Percentiles rank a stretch among this genome's conserved stretches.
Conservation (phyloP, 2,888 invertebrate species). For the Formica aserva region DNA sequence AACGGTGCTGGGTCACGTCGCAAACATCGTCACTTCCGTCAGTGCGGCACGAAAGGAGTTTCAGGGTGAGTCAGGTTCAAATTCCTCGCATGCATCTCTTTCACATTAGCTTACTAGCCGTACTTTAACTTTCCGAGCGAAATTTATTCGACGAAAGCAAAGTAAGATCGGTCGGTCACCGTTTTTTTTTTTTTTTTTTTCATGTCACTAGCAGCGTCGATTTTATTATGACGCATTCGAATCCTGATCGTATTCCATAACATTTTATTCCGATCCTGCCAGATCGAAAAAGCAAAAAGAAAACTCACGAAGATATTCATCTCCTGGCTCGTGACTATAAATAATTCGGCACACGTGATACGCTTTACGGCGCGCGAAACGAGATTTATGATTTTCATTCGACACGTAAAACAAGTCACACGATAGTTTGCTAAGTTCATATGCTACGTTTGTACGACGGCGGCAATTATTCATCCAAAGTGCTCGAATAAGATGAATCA, state of each 20-base stretch:
- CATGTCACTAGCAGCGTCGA: background rate
- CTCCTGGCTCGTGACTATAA: constrained; percentile 34
- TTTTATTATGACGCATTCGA: constrained; percentile 25
- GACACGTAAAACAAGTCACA: background rate
- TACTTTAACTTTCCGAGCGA: constrained; percentile 20
- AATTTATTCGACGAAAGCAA: constrained; percentile 30
- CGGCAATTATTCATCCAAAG: constrained; percentile 19
- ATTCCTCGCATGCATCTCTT: constrained; percentile 33
- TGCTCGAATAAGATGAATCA: constrained; percentile 15
- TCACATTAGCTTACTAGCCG: constrained; percentile 1
- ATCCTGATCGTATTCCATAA: constrained; percentile 10
- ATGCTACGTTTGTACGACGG: background rate
- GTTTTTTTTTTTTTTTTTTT: background rate
- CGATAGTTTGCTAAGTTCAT: constrained; percentile 27
- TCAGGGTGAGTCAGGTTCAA: constrained; percentile 91
- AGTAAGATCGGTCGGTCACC: constrained; percentile 11
- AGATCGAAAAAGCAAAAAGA: constrained; percentile 3
- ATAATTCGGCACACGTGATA: constrained; percentile 38
- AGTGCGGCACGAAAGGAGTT: constrained; percentile 99
- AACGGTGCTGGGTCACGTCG: constrained; percentile 98
- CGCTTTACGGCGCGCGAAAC: constrained; percentile 1
- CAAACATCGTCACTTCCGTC: constrained; percentile 99
- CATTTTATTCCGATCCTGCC: constrained; percentile 19
- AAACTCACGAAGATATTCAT: constrained; percentile 44
- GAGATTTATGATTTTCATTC: constrained; percentile 42